These are phyloP conservation scores for Lepus townsendii DNA, from an alignment of 2,797 vertebrate species.

Conservation along the genomic window DNA sequence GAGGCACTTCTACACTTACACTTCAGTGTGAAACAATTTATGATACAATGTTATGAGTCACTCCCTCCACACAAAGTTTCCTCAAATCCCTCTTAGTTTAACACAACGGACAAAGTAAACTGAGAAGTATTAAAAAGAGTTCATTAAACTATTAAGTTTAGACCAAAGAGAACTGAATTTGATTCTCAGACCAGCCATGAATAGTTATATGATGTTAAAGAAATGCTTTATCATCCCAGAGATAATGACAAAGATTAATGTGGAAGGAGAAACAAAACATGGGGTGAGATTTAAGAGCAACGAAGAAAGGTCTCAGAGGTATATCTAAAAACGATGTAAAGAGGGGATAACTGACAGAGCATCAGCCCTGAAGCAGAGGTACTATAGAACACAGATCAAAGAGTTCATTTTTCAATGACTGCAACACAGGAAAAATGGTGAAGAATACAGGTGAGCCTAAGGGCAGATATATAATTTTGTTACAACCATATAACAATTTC, in stretches of 20 bases:
- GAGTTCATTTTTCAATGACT: constrained; percentile 3
- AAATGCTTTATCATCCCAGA: constrained; percentile 32
- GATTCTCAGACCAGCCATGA: background rate
- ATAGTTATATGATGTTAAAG: background rate
- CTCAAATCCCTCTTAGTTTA: constrained; percentile 12
- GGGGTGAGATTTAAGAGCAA: background rate
- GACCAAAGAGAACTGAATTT: background rate
- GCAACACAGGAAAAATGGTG: background rate
- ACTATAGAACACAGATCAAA: background rate
- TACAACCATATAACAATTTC: constrained; percentile 24
- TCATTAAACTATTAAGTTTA: background rate
- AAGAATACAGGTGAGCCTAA: constrained; percentile 35
- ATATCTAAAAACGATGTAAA: constrained; percentile 23
- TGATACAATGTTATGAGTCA: constrained; percentile 38
- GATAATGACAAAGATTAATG: background rate
- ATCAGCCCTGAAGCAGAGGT: background rate
- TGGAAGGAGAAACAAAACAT: background rate
- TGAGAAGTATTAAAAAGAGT: constrained; percentile 12
- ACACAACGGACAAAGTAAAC: constrained; percentile 12
- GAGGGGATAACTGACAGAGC: background rate
- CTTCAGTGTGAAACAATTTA: constrained; percentile 34
- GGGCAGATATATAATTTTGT: background rate
- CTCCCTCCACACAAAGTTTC: constrained; percentile 17
- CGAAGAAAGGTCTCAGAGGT: background rate
- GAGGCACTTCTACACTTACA: constrained; percentile 23